phyloP scores from a whole-genome alignment of 2,888 invertebrate genomes.

The Carcina quercana region DNA sequence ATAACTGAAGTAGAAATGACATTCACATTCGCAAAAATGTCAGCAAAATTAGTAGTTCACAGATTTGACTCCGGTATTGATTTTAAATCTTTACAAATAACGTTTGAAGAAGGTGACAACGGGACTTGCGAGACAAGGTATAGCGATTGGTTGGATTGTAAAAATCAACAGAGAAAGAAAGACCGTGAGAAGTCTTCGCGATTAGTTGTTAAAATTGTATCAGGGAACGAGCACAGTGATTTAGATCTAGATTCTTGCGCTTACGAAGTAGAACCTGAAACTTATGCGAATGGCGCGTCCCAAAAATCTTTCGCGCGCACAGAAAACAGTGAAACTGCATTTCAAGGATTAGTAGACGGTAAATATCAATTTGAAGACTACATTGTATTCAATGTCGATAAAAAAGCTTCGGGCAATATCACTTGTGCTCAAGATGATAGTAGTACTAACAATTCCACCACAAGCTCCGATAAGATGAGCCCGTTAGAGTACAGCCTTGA shows the following conservation, averaged over 20 bases:
- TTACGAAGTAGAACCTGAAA: constrained; percentile 26
- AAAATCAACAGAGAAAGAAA: constrained; percentile 34
- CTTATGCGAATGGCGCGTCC: background rate
- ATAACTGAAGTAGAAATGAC: constrained; percentile 1
- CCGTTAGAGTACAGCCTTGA: constrained; percentile 59
- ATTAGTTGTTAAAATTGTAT: constrained; percentile 54
- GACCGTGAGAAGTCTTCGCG: constrained; percentile 39
- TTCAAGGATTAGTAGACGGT: no score
- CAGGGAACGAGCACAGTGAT: constrained; percentile 36
- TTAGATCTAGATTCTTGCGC: constrained; percentile 55
- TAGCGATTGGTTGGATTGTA: constrained; percentile 51
- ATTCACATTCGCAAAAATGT: constrained; percentile 45
- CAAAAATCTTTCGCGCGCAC: background rate
- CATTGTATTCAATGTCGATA: background rate
- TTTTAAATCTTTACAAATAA: constrained; percentile 49
- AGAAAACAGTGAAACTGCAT: background rate
- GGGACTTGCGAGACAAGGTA: constrained; percentile 31
- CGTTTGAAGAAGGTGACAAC: constrained; percentile 38
- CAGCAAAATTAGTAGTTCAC: constrained; percentile 59
- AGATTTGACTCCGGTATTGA: constrained; percentile 53
- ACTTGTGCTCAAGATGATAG: background rate
- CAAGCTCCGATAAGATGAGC: constrained; percentile 21
- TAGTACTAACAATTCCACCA: background rate
- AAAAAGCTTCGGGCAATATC: background rate
- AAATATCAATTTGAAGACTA: background rate